Conservation (phyloP, 2,888 invertebrate genomes). For the Calameuta filiformis region DNA sequence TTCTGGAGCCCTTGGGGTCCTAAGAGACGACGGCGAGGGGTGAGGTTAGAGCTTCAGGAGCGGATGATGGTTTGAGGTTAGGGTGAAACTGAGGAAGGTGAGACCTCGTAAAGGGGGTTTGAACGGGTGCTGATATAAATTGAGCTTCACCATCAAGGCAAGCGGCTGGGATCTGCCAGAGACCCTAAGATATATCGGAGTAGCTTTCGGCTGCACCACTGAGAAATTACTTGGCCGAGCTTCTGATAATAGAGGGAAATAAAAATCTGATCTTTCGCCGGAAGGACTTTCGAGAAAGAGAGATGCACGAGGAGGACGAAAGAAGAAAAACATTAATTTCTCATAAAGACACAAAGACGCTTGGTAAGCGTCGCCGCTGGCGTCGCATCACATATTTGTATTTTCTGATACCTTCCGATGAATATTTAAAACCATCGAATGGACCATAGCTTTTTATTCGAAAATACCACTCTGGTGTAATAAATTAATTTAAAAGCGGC, state of each 20-base stretch:
- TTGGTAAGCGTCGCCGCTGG: not conserved
- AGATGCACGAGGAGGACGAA: not conserved
- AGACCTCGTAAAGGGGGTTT: slow-evolving; percentile 64
- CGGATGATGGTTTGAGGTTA: slow-evolving; percentile 20
- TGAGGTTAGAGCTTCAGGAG: slow-evolving; percentile 6
- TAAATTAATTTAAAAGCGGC: not conserved
- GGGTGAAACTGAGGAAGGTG: slow-evolving; percentile 34
- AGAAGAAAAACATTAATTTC: not conserved
- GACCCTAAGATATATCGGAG: slow-evolving; percentile 53
- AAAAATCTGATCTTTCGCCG: not conserved
- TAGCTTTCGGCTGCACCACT: slow-evolving; percentile 53
- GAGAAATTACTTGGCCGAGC: slow-evolving; percentile 28
- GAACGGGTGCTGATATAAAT: slow-evolving; percentile 64
- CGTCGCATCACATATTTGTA: not conserved
- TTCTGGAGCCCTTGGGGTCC: slow-evolving; percentile 16
- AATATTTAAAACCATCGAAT: not conserved
- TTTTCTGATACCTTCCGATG: not conserved
- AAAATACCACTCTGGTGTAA: not conserved
- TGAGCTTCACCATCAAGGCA: slow-evolving; percentile 63
- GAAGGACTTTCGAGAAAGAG: not conserved
- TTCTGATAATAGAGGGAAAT: not conserved
- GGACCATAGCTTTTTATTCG: not conserved
- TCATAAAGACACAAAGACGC: not conserved
- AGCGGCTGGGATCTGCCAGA: slow-evolving; percentile 58
- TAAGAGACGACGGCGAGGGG: slow-evolving; percentile 12